These are phyloP conservation scores for Misgurnus anguillicaudatus DNA, from an alignment of 2,113 vertebrate genomes.

Conservation along the genomic window DNA sequence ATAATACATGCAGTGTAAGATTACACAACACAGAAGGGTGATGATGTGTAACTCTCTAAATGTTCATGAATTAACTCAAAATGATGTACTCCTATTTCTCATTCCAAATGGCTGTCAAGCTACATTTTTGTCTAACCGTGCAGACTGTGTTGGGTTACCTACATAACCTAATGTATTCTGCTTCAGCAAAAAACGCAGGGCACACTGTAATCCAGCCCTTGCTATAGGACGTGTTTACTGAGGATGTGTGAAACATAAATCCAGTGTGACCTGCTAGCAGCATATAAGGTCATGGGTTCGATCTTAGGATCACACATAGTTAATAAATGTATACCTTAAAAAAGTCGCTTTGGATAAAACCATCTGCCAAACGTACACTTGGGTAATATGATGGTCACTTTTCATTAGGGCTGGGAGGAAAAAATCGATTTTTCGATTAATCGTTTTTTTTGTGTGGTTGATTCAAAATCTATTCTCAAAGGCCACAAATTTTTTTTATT, in stretches of 20 bases:
- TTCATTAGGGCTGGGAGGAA: no score
- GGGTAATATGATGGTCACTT: not conserved
- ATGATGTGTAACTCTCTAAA: not conserved
- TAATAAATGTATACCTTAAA: no score
- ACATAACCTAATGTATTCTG: conserved; percentile 60
- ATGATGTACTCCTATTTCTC: not conserved
- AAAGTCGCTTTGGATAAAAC: no score
- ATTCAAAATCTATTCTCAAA: no score
- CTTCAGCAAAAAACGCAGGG: conserved; percentile 65
- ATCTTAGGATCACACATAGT: no score
- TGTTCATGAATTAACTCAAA: conserved; percentile 7
- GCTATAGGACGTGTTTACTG: conserved; percentile 61
- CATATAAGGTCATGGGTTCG: not conserved
- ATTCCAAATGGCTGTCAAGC: conserved; percentile 22
- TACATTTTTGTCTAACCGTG: conserved; percentile 59
- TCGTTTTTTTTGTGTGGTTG: no score
- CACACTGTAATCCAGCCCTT: conserved; percentile 64
- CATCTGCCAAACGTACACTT: not conserved
- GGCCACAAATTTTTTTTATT: no score
- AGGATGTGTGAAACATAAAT: conserved; percentile 62
- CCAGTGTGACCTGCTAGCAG: conserved; percentile 13
- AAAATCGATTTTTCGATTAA: no score
- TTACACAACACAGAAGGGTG: no score
- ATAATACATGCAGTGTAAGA: not conserved
- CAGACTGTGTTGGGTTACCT: conserved; percentile 70